Conservation (phyloP, 2,888 invertebrate species). For the Spodoptera exigua region DNA sequence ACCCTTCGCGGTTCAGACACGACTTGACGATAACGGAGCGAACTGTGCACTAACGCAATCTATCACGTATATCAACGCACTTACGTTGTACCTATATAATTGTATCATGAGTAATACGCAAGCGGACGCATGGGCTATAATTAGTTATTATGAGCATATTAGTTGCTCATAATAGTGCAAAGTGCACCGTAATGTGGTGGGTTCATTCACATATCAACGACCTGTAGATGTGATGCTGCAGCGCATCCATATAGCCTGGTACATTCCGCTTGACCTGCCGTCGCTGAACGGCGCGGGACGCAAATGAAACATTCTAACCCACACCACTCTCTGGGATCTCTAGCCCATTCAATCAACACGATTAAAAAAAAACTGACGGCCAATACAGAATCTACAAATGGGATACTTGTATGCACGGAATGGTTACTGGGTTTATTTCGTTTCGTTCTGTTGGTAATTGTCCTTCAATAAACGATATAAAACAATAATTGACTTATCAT, state of each 20-base stretch:
- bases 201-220: slow-evolving; percentile 51
- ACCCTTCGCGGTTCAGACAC: slow-evolving; percentile 7
- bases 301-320: no score
- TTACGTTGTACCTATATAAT: slow-evolving; percentile 11
- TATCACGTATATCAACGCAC: slow-evolving; percentile 2
- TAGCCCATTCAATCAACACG: no score
- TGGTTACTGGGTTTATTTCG: no score
- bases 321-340: no score
- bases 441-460: no score
- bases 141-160: slow-evolving; percentile 44
- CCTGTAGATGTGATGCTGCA: not conserved
- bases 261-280: no score
- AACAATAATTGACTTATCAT: not conserved
- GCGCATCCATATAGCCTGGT: not conserved
- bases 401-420: no score
- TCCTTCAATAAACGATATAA: no score
- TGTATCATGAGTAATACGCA: slow-evolving; percentile 32
- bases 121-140: slow-evolving; percentile 41
- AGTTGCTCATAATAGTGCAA: slow-evolving; percentile 45
- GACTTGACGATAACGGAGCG: slow-evolving; percentile 23
- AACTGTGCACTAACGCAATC: slow-evolving; percentile 11
- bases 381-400: no score
- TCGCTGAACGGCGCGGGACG: no score
- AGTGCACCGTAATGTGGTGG: slow-evolving; percentile 44
- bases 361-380: no score